phyloP scores from a whole-genome alignment of 1,140 invertebrate genomes.

The Leptopilina clavipes region DNA sequence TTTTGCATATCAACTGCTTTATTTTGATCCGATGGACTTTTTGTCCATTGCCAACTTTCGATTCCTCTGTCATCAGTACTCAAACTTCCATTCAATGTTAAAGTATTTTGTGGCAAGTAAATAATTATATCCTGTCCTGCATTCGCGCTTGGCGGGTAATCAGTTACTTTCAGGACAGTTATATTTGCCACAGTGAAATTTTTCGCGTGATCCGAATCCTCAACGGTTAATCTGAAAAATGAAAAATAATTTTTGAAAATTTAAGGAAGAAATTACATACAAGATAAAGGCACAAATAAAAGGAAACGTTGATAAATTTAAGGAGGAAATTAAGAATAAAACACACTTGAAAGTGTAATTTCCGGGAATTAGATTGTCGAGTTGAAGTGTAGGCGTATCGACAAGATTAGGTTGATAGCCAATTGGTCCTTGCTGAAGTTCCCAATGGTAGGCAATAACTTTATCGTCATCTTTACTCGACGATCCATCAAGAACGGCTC shows the following conservation, averaged over 20 bases:
- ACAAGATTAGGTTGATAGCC: constrained; percentile 87
- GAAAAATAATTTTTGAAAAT: constrained; percentile 11
- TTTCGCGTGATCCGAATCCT: constrained; percentile 90
- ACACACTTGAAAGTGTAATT: constrained; percentile 92
- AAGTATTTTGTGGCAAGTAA: constrained; percentile 91
- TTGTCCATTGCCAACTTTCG: constrained; percentile 95
- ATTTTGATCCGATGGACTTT: constrained; percentile 87
- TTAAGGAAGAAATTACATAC: constrained; percentile 10
- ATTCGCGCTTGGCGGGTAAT: constrained; percentile 96
- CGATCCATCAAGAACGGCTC: constrained; percentile 92
- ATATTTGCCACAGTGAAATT: constrained; percentile 93
- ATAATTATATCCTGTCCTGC: constrained; percentile 93
- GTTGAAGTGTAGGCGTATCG: constrained; percentile 87
- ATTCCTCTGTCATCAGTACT: constrained; percentile 96
- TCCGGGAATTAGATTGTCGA: constrained; percentile 90
- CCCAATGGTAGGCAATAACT: constrained; percentile 93
- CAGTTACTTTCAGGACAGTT: constrained; percentile 91
- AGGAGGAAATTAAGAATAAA: constrained; percentile 21
- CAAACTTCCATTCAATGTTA: constrained; percentile 91
- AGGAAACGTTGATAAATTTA: neutral
- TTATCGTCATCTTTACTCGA: constrained; percentile 87
- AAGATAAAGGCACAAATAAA: constrained; percentile 26
- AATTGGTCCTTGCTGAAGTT: constrained; percentile 89
- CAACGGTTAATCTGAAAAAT: constrained; percentile 84
- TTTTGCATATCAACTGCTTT: constrained; percentile 96